phyloP scores from a whole-genome alignment of 1,140 invertebrate species.

The Pseudomyrmex flavicornis region DNA sequence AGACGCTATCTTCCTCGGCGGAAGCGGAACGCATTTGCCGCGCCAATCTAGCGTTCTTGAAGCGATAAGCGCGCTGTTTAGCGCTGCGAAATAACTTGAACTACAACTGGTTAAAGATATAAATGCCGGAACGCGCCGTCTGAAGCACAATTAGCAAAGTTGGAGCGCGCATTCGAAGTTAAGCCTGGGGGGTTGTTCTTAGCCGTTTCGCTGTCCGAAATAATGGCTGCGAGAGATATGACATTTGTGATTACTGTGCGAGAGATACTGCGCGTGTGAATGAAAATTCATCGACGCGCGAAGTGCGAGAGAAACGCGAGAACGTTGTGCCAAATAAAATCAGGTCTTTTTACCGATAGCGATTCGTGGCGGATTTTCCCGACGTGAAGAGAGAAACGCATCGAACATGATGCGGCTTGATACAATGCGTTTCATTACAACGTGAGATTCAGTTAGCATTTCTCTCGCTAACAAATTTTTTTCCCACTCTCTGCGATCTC shows the following conservation, averaged over 20 bases:
- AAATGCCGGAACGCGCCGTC: conserved; percentile 57
- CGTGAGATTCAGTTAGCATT: not conserved
- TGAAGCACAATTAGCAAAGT: conserved; percentile 77
- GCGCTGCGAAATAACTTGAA: conserved; percentile 48
- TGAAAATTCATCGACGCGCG: conserved; percentile 23
- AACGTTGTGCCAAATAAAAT: not conserved
- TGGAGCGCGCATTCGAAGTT: conserved; percentile 66
- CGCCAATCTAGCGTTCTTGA: conserved; percentile 13
- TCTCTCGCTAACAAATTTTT: not conserved
- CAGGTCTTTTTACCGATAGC: not conserved
- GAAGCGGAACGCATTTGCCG: conserved; percentile 18
- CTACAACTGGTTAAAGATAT: conserved; percentile 30
- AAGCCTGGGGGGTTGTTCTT: conserved; percentile 71
- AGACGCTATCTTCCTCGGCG: not conserved
- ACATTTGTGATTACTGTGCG: not conserved
- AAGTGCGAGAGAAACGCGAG: not conserved
- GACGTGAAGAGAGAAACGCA: not conserved
- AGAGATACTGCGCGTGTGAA: not conserved
- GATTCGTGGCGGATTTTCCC: not conserved
- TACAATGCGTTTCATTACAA: not conserved
- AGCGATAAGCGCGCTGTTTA: conserved; percentile 45
- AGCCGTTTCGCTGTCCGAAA: conserved; percentile 71
- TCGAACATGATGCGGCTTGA: conserved; percentile 3
- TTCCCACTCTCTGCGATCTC: not conserved
- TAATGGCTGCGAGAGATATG: conserved; percentile 30